Conservation (phyloP, 1,140 invertebrate genomes). For the Augochlora pura region DNA sequence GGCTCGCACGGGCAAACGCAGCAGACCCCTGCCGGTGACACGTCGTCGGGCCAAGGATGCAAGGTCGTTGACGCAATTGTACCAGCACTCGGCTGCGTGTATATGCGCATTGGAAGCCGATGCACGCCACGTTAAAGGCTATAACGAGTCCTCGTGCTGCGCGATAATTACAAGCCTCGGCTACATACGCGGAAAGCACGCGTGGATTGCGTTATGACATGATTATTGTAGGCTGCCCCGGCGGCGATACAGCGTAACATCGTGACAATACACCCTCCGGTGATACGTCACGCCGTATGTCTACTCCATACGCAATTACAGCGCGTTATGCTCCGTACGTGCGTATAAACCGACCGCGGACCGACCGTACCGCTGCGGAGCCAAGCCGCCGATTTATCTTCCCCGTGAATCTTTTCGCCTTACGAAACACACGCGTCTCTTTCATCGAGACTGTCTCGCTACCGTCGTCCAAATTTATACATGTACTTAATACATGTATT, state of each 20-base stretch:
- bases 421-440: too few species aligned
- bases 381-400: not conserved
- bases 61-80: slow-evolving; percentile 56
- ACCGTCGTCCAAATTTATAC: too few species aligned
- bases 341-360: slow-evolving; percentile 17
- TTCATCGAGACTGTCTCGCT: too few species aligned
- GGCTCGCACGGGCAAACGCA: slow-evolving; percentile 5
- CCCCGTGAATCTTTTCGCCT: too few species aligned
- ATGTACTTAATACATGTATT: too few species aligned
- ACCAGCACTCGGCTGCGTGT: slow-evolving; percentile 46
- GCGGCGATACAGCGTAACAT: slow-evolving; percentile 57
- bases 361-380: not conserved
- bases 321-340: slow-evolving; percentile 49
- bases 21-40: slow-evolving; percentile 46
- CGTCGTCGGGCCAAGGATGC: slow-evolving; percentile 41
- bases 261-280: slow-evolving; percentile 57
- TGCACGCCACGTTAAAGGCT: slow-evolving; percentile 63
- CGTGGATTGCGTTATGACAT: slow-evolving; percentile 75
- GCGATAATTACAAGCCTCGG: slow-evolving; percentile 64
- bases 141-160: slow-evolving; percentile 61
- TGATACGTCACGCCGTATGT: slow-evolving; percentile 64
- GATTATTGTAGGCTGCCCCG: slow-evolving; percentile 72
- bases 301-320: slow-evolving; percentile 63
- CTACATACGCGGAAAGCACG: slow-evolving; percentile 61
- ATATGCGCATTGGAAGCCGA: slow-evolving; percentile 54